Percentiles rank a stretch among this genome's conserved stretches.
Conservation (phyloP, 2,113 vertebrate species). For the Petrocephalus microphthalmus region DNA sequence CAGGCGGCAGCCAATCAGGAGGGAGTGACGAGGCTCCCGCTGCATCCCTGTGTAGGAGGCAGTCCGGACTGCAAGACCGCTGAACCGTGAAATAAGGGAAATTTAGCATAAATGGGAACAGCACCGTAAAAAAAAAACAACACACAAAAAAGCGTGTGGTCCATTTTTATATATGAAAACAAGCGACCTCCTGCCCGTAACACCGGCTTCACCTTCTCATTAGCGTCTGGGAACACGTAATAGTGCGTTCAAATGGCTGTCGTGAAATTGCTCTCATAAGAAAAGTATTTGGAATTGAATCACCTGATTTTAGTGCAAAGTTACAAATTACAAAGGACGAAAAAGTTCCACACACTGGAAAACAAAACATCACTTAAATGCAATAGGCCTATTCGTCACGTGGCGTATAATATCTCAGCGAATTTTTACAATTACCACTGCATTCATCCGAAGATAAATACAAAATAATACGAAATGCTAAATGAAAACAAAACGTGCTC, state of each 20-base stretch:
- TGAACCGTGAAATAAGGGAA: slow-evolving; percentile 63
- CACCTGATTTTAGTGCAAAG: slow-evolving; percentile 18
- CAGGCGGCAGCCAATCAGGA: slow-evolving; percentile 55
- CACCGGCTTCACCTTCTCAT: background rate
- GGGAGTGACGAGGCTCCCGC: slow-evolving; percentile 57
- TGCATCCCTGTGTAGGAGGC: slow-evolving; percentile 44
- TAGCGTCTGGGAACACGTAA: background rate
- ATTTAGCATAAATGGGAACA: slow-evolving; percentile 46
- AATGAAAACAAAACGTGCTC: background rate
- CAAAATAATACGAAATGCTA: background rate
- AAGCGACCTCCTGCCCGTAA: slow-evolving; percentile 5
- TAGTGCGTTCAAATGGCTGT: background rate
- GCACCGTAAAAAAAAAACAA: slow-evolving; percentile 48
- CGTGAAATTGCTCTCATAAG: background rate
- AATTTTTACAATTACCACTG: background rate
- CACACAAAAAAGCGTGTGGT: background rate
- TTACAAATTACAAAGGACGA: background rate
- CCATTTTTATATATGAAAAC: slow-evolving; percentile 18
- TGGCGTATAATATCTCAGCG: background rate
- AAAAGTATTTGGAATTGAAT: slow-evolving; percentile 1
- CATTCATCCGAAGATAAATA: background rate
- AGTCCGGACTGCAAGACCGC: slow-evolving; percentile 37
- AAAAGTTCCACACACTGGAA: background rate
- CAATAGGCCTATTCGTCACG: background rate
- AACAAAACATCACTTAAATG: background rate